Evolutionary conservation across 2,888 invertebrate genomes (phyloP).

Genomic region (Andrena camellia): DNA sequence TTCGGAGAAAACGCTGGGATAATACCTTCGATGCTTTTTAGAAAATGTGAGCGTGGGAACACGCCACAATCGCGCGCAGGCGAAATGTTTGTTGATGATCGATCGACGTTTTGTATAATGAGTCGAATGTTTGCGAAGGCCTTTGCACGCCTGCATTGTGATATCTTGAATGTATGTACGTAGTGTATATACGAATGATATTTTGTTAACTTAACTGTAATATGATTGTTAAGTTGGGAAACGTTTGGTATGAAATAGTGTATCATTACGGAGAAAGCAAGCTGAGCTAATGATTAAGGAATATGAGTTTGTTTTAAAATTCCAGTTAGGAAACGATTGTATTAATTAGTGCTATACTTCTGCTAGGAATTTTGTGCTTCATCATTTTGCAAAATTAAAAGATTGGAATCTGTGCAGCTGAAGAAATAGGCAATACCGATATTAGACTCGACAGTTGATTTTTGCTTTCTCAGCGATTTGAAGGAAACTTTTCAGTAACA

Average conservation of each 20-base stretch:
- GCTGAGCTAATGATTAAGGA: not conserved
- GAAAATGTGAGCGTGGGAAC: no score
- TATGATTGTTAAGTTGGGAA: not conserved
- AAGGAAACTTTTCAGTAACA: not conserved
- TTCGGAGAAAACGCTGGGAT: no score
- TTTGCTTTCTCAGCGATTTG: not conserved
- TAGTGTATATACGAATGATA: not conserved
- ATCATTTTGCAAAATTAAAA: not conserved
- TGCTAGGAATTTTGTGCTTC: not conserved
- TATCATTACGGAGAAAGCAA: not conserved
- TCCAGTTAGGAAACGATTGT: no score
- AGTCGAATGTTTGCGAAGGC: not conserved
- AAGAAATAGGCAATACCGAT: not conserved
- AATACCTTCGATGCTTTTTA: no score
- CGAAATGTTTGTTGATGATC: not conserved
- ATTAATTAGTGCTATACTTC: no score
- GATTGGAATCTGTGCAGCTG: not conserved
- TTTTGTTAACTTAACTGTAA: slow-evolving; percentile 20
- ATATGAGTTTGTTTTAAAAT: no score
- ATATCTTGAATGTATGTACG: not conserved
- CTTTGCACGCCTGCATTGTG: not conserved
- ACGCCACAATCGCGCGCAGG: no score
- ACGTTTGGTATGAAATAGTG: not conserved
- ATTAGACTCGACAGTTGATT: not conserved
- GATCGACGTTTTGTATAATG: not conserved